Conservation (phyloP, 1,140 invertebrate genomes). For the Calliopsis andreniformis region DNA sequence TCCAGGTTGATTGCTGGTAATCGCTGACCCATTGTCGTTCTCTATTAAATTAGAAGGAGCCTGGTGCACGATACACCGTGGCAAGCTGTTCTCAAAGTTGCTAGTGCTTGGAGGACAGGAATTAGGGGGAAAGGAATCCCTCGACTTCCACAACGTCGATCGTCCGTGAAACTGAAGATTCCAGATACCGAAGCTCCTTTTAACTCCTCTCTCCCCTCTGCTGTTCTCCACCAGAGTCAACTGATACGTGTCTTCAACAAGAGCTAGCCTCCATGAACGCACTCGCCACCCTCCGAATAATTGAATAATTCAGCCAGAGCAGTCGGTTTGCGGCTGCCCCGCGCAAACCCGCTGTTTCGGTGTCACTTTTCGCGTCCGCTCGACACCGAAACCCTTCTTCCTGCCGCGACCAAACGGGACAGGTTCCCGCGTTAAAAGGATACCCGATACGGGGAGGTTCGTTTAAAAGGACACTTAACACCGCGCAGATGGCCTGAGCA, state of each 20-base stretch:
- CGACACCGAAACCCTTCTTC: slow-evolving; percentile 49
- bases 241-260: slow-evolving; percentile 22
- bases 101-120: no score
- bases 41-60: slow-evolving; percentile 71
- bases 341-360: slow-evolving; percentile 35
- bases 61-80: slow-evolving; percentile 28
- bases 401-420: slow-evolving; percentile 11
- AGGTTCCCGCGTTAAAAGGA: slow-evolving; percentile 39
- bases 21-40: slow-evolving; percentile 73
- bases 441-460: slow-evolving; percentile 36
- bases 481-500: background rate
- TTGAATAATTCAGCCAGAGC: slow-evolving; percentile 61
- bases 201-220: background rate
- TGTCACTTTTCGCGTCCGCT: slow-evolving; percentile 49
- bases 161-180: slow-evolving; percentile 2
- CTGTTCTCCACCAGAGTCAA: slow-evolving; percentile 7
- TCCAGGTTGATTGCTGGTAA: slow-evolving; percentile 67
- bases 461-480: slow-evolving; percentile 50
- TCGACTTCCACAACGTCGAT: background rate
- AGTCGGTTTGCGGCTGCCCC: background rate
- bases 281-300: slow-evolving; percentile 46
- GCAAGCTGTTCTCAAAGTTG: slow-evolving; percentile 31
- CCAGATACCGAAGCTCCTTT: background rate
- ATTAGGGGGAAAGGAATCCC: no score
- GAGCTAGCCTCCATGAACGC: slow-evolving; percentile 20